Percentiles rank a stretch among this genome's conserved stretches.
Evolutionary conservation across 2,113 vertebrate species (phyloP).

Genomic region (Stomatorhinus ivindoensis): DNA sequence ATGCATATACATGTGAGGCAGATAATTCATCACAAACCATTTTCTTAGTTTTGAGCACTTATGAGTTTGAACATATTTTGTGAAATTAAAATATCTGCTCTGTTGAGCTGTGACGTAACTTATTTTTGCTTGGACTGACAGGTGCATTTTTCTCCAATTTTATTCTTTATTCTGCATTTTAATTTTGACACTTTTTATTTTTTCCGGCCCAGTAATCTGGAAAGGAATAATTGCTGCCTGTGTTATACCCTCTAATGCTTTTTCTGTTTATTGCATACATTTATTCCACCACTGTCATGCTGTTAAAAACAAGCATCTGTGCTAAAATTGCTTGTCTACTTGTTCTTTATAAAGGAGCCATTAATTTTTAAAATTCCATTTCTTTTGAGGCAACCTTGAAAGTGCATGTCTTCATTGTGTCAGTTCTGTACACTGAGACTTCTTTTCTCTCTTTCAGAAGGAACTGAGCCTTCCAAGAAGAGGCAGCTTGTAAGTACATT

Average conservation of each 20-base stretch:
- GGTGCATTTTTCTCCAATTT: background rate
- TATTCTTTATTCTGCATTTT: background rate
- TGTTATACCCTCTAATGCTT: conserved; percentile 27
- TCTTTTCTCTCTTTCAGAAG: conserved; percentile 69
- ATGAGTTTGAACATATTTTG: background rate
- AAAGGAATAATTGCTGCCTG: background rate
- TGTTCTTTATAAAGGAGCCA: background rate
- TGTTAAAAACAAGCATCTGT: background rate
- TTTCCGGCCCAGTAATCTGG: background rate
- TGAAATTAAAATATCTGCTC: background rate
- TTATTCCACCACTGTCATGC: too few species aligned
- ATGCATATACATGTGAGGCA: background rate
- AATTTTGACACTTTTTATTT: background rate
- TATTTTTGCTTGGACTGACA: background rate
- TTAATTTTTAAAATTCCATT: background rate
- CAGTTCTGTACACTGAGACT: background rate
- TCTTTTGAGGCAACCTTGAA: background rate
- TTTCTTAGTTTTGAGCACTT: background rate
- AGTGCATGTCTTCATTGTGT: background rate
- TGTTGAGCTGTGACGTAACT: background rate
- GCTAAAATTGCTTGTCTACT: background rate
- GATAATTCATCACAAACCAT: background rate
- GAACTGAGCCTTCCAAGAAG: conserved; percentile 93
- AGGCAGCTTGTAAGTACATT: conserved; percentile 93
- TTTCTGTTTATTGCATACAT: background rate